Evolutionary conservation across 2,888 invertebrate species (phyloP), one percentile per base, ranked within the genome.

Genomic region (Galeruca laticollis): DNA sequence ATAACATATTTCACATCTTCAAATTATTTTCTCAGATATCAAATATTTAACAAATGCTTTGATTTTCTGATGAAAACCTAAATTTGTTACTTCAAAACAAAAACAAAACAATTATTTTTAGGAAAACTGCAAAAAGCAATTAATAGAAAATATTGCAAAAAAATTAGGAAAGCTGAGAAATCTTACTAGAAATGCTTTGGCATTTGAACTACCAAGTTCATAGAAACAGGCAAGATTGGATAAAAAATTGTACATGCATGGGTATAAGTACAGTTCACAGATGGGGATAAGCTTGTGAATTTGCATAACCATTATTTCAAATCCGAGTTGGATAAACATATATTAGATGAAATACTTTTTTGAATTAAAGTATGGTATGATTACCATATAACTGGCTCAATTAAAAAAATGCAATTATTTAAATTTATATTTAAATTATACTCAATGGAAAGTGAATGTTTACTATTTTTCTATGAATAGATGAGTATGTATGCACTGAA

Each of bases 231-330:
- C 68, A 69, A 75, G 73, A 69, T 67, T 69, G 73, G 74, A 76
- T 68, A 75, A 61, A 75, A 71, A 71, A 67, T 67, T 64, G 69
- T 74, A 31, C 59, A 79, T 57, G 56, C 84, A 84, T 85, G 84
- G 84, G 81, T 84, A 84, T 84, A 85, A 85, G 85, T 84, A 85
- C 82, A 81, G 82, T 82, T 78, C 66, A 68, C 69, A 73, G 71
- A 57, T 64, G 51, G 68, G 40, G 65, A 67, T 31, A 72, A 74
- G 74, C 72, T 9, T 56, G 11, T 15, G 20, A 52, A 10, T 61
- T 51, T 15, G 47, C 47, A 15, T 15, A 18, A 47, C 31, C 13
- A 31, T 60, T 33, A 26, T 54, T 15, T 54, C 26, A 26, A 54
- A 15, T 26, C 33, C n/a, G 54, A 26, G 33, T 54, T 54, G 54